phyloP scores from a whole-genome alignment of 2,113 vertebrate genomes.

The Pyxicephalus adspersus region DNA sequence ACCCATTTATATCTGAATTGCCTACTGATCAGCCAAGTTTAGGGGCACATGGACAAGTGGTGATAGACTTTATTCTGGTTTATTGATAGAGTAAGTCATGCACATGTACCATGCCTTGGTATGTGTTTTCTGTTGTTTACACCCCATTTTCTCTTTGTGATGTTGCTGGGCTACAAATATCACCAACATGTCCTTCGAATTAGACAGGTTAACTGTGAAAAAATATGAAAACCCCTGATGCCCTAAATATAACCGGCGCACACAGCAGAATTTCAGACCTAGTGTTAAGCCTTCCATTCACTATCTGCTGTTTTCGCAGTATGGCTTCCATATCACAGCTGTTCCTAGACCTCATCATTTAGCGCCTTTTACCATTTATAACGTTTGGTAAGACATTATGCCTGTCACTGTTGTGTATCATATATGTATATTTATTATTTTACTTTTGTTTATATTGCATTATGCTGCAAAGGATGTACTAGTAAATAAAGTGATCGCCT shows the following conservation, averaged over 20 bases:
- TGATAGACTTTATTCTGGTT: too few species aligned
- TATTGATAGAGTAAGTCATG: too few species aligned
- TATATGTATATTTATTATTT: background rate
- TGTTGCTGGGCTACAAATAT: background rate
- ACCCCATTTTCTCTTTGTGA: background rate
- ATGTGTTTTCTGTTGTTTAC: too few species aligned
- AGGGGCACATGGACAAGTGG: too few species aligned
- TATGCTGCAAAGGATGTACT: background rate
- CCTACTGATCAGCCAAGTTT: too few species aligned
- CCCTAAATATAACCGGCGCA: too few species aligned
- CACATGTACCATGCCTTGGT: too few species aligned
- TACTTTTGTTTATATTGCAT: slow-evolving; percentile 1
- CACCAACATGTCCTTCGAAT: too few species aligned
- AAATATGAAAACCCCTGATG: too few species aligned
- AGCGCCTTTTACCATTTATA: background rate
- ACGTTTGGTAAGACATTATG: background rate
- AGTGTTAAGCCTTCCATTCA: background rate
- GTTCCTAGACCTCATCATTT: background rate
- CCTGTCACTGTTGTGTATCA: background rate
- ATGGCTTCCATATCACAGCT: slow-evolving; percentile 23
- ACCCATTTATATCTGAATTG: too few species aligned
- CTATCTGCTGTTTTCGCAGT: background rate
- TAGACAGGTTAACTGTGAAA: too few species aligned
- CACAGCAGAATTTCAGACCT: too few species aligned
- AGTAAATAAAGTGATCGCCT: slow-evolving; percentile 10